These are phyloP conservation scores for Falco columbarius DNA, from an alignment of 2,797 vertebrate genomes.

Conservation along the genomic window DNA sequence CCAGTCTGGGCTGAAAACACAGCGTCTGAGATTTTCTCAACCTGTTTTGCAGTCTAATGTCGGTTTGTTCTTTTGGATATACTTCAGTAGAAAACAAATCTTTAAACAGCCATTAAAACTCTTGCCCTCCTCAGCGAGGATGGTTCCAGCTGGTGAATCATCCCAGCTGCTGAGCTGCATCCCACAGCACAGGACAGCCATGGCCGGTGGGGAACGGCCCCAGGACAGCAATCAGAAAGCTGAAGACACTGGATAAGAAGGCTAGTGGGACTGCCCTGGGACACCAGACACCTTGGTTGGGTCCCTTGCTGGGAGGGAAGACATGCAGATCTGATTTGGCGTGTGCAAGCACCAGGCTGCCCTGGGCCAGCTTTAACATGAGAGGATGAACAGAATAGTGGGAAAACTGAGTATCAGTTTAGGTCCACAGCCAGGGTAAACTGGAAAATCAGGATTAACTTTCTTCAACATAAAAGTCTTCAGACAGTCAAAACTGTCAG, in stretches of 20 bases:
- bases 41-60: not conserved
- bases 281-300: not conserved
- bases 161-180: not conserved
- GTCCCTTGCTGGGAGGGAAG: not conserved
- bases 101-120: conserved; percentile 16
- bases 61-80: not conserved
- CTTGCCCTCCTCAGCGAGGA: not conserved
- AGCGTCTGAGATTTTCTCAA: not conserved
- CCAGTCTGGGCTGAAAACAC: not conserved
- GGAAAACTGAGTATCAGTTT: not conserved
- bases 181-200: not conserved
- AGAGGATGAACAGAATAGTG: not conserved
- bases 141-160: not conserved
- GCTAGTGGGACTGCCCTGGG: not conserved
- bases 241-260: not conserved
- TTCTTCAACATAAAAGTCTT: not conserved
- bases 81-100: conserved; percentile 10
- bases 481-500: not conserved
- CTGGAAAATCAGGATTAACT: not conserved
- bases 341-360: not conserved
- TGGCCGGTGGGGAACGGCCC: rapidly evolving
- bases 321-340: not conserved
- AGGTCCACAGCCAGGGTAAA: not conserved
- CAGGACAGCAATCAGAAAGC: rapidly evolving
- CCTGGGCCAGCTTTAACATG: not conserved